These are phyloP conservation scores for Anorthoa munda DNA, from an alignment of 2,888 invertebrate species.

Conservation along the genomic window DNA sequence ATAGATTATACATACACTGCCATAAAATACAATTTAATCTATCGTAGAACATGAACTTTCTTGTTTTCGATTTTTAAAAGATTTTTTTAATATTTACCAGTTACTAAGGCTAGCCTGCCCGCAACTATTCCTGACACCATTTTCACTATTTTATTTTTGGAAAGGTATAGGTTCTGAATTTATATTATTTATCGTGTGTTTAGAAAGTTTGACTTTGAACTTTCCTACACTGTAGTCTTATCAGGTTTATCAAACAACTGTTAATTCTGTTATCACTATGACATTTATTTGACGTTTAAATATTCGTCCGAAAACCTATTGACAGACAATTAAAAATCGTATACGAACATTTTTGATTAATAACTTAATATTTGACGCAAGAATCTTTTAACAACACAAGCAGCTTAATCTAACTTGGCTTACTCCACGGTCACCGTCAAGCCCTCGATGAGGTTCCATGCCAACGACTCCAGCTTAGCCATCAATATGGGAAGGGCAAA, in stretches of 20 bases:
- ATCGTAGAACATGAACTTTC: not conserved
- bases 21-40: not conserved
- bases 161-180: conserved; percentile 4
- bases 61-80: not conserved
- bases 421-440: too few species aligned
- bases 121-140: conserved; percentile 84
- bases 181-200: conserved; percentile 18
- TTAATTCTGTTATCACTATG: conserved; percentile 32
- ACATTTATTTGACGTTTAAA: conserved; percentile 25
- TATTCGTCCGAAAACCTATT: conserved; percentile 33
- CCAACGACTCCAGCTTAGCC: too few species aligned
- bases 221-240: conserved; percentile 48
- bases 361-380: not conserved
- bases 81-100: conserved; percentile 74
- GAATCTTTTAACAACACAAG: not conserved
- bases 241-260: conserved; percentile 42
- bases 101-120: conserved; percentile 85
- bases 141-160: conserved; percentile 52
- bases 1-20: not conserved
- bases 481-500: too few species aligned
- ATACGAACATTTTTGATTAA: not conserved
- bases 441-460: too few species aligned
- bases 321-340: too few species aligned
- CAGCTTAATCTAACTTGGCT: too few species aligned
- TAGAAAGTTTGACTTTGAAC: conserved; percentile 77